These are phyloP conservation scores for Speoplatyrhinus poulsoni DNA, from an alignment of 2,113 vertebrate genomes.

Conservation along the genomic window DNA sequence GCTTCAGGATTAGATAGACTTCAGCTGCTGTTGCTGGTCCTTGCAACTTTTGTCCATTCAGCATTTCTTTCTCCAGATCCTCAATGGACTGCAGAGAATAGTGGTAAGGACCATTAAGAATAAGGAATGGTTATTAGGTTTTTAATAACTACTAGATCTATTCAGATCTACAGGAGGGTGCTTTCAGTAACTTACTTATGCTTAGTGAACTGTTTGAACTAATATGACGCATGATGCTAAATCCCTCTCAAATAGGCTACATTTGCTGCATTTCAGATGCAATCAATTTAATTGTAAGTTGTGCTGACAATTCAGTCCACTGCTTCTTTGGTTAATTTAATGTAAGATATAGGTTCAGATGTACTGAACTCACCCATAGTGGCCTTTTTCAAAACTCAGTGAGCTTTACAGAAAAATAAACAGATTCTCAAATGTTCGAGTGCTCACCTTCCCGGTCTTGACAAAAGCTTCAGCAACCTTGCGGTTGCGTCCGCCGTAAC, in stretches of 20 bases:
- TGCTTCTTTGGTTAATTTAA: no score
- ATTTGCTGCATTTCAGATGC: neutral
- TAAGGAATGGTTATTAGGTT: no score
- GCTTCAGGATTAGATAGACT: constrained; percentile 87
- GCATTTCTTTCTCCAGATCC: constrained; percentile 93
- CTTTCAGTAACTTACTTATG: no score
- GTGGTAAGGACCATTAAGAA: no score
- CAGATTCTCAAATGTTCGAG: neutral
- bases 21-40: constrained; percentile 92
- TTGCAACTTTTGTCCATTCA: constrained; percentile 97
- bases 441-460: constrained; percentile 86
- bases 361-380: neutral
- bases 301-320: neutral
- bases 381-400: neutral
- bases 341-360: no score
- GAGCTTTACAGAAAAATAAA: neutral
- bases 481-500: constrained; percentile 92
- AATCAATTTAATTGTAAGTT: no score
- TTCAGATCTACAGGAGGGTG: no score
- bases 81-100: constrained; percentile 84
- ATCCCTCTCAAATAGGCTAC: no score
- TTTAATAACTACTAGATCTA: no score
- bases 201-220: no score
- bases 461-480: constrained; percentile 92
- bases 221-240: no score